These are phyloP conservation scores for Stramonita haemastoma DNA, from an alignment of 2,888 invertebrate species.

Conservation along the genomic window DNA sequence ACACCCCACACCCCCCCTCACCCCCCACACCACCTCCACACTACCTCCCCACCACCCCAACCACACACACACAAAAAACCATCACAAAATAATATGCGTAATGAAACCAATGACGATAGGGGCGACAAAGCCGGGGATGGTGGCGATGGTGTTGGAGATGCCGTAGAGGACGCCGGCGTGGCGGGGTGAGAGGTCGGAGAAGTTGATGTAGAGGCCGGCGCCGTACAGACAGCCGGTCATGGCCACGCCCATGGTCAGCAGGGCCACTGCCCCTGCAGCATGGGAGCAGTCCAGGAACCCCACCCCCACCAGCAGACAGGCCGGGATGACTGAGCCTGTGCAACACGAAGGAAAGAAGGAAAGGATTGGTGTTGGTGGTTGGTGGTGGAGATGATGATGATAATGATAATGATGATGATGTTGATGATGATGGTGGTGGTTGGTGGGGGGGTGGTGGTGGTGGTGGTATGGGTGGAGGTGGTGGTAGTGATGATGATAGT, in stretches of 20 bases:
- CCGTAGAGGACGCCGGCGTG: constrained; percentile 72
- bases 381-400: background rate
- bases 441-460: too few relatives aligned
- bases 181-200: constrained; percentile 71
- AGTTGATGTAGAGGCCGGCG: constrained; percentile 68
- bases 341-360: background rate
- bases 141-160: constrained; percentile 69
- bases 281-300: constrained; percentile 63
- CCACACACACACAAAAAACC: background rate
- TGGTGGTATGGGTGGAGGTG: too few relatives aligned
- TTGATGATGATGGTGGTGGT: too few relatives aligned
- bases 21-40: background rate
- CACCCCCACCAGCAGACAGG: constrained; percentile 61
- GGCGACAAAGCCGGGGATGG: constrained; percentile 69
- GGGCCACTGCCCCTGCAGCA: constrained; percentile 57
- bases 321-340: constrained; percentile 63
- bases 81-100: constrained; percentile 63
- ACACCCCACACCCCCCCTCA: too few relatives aligned
- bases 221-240: constrained; percentile 65
- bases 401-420: too few relatives aligned
- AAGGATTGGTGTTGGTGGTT: background rate
- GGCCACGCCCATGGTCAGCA: constrained; percentile 66
- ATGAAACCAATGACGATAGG: constrained; percentile 68
- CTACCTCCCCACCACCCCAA: background rate
- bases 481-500: too few relatives aligned